Evolutionary conservation across 2,888 invertebrate species (phyloP), one percentile per base, ranked within the genome.

Genomic region (Thumatha senex): DNA sequence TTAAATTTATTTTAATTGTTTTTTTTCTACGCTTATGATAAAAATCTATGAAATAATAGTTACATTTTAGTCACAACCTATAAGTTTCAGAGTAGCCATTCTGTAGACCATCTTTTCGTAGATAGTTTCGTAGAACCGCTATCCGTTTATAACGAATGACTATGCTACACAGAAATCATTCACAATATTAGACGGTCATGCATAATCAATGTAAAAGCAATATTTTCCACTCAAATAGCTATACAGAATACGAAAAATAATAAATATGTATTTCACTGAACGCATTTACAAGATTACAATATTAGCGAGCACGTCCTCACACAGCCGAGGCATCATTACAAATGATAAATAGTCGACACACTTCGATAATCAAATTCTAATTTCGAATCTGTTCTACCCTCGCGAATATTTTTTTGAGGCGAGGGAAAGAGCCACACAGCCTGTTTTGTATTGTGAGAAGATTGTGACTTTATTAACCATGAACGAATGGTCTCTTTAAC

Each of bases 351-450:
- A 88, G 89, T 79, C 82, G 81, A 79, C 90, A 89, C 91, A 91
- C 90, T 89, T 86, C 89, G 87, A 89, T 91, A 90, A 91, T 91
- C 91, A 91, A 91, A 91, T 91, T 91, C 91, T 86, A 91, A 91
- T 91, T 91, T 90, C 84, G 86, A 89, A 91, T 90, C 90, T 91
- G 91, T 81, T 88, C 80, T 82, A 83, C 88, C 87, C 86, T 80
- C 82, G 70, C 62, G 57, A 63, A 61, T 67, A 58, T 75, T 84
- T 82, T 80, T 77, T 73, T 70, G 57, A 63, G 58, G 56, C 69
- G 75, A 80, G 76, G 83, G 81, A 74, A 76, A 74, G 72, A 76
- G 74, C 77, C 80, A 79, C 81, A 76, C 81, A 80, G 80, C 68
- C 80, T 80, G 80, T 80, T 78, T 77, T 74, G 80, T 86, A 88